Base-by-base conservation (phyloP, 2,888 invertebrate species). In the Dusona sp. region DNA sequence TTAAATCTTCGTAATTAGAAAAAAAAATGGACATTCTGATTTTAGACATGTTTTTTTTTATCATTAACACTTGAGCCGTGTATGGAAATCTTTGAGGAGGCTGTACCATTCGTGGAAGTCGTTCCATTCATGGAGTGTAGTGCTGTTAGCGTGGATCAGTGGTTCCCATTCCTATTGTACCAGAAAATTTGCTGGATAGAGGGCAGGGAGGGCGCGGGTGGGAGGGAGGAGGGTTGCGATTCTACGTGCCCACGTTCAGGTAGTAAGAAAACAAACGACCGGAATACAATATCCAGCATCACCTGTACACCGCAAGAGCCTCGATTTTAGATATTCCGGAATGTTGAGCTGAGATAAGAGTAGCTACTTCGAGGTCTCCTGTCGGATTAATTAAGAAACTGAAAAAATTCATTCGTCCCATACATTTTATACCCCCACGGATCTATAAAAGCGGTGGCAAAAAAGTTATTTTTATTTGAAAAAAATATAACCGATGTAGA, bases 31-130 rank as follows among this genome's bases (percentile, higher is more conserved):
- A 61, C 6, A 7, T 61, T 61, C 7, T 6, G 6, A 29, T 29
- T 6, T 29, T 61, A 29, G 0, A 3, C 61, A 13, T 6, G 16
- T 61, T 61, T 61, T 11, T 42, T 61, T 61, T 61, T 22, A 1
- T 29, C 16, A 61, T 61, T 29, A 25, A 29, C 6, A 13, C 29
- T 61, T 61, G 61, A 29, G 22, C 22, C 54, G 9, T 22, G 61
- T 61, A 61, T 61, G 72, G 33, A 54, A 67, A 84, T 90, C 87
- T 90, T 89, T 88, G 88, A 86, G 80, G 85, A 81, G 89, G 73
- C 90, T 90, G 90, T 90, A 90, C 90, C 84, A 87, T 90, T 90
- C 90, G 89, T 89, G 89, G 90, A 90, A 90, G 90, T 88, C 89
- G 88, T 90, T 87, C 89, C 89, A 90, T 90, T 90, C 90, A 90